A percentile compares a stretch with the other conserved stretches of the same genome.
Conservation (phyloP, 1,140 invertebrate species). For the Lasioglossum baleicum region DNA sequence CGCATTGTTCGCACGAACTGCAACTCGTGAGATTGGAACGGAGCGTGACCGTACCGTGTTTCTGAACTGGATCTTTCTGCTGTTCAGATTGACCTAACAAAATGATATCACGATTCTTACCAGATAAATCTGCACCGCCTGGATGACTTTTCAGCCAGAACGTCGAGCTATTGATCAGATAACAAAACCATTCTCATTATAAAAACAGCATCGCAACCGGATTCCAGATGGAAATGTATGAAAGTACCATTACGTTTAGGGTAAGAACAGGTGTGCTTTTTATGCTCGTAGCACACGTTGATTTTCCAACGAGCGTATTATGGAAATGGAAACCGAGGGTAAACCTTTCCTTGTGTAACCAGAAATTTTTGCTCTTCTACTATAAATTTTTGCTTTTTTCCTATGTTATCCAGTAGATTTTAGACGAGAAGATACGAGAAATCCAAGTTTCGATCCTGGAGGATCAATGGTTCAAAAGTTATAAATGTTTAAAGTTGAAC, state of each 20-base stretch:
- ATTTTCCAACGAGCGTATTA: too few relatives aligned
- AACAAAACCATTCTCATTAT: not conserved
- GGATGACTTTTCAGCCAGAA: constrained; percentile 12
- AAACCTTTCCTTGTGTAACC: too few relatives aligned
- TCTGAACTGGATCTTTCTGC: constrained; percentile 10
- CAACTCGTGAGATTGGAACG: not conserved
- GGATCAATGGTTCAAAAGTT: too few relatives aligned
- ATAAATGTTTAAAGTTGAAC: too few relatives aligned
- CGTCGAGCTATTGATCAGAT: not conserved
- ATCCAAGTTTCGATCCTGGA: too few relatives aligned
- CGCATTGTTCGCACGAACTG: not conserved
- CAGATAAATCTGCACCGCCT: not conserved
- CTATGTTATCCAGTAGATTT: too few relatives aligned
- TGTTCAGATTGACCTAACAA: not conserved
- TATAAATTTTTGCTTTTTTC: too few relatives aligned
- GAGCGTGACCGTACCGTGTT: not conserved
- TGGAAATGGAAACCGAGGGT: too few relatives aligned
- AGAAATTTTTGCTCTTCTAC: too few relatives aligned
- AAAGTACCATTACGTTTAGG: not conserved
- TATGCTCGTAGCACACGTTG: too few relatives aligned
- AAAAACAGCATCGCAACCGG: not conserved
- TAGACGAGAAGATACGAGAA: too few relatives aligned
- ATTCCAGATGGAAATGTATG: not conserved
- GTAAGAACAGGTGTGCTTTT: too few relatives aligned
- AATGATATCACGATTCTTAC: not conserved